Conservation (phyloP, 1,140 invertebrate species). For the Daktulosphaira vitifoliae region DNA sequence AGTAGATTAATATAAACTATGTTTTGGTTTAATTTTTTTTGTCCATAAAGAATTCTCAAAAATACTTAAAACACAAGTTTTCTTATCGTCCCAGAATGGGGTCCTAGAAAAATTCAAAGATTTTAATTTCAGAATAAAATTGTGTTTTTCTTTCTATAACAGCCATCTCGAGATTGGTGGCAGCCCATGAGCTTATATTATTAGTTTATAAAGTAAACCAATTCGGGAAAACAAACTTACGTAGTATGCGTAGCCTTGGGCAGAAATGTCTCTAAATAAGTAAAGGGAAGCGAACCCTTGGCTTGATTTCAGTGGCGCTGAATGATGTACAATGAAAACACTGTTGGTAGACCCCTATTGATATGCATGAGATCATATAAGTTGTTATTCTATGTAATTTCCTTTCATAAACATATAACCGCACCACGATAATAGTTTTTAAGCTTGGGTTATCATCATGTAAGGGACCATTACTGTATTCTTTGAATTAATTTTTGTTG, state of each 20-base stretch:
- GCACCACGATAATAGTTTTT: too few species aligned
- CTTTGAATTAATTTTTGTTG: too few species aligned
- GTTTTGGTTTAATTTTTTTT: too few species aligned
- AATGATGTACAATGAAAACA: constrained; percentile 8
- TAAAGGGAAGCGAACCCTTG: constrained; percentile 23
- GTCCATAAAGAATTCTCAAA: too few species aligned
- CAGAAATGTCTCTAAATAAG: constrained; percentile 24
- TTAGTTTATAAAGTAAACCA: constrained; percentile 33
- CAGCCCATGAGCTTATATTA: constrained; percentile 6
- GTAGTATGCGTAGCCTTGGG: neutral
- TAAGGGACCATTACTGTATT: too few species aligned
- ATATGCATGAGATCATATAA: constrained; percentile 18
- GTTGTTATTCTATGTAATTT: constrained; percentile 1
- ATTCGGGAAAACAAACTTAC: constrained; percentile 28
- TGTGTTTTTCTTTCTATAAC: neutral
- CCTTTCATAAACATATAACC: too few species aligned
- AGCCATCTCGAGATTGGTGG: neutral
- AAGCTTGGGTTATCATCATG: too few species aligned
- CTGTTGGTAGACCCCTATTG: constrained; percentile 1
- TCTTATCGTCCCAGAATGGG: too few species aligned
- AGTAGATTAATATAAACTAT: too few species aligned
- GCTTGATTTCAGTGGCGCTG: neutral
- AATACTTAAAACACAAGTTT: too few species aligned
- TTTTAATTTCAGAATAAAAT: constrained; percentile 2
- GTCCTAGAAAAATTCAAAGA: too few species aligned